Percentiles rank a stretch among this genome's conserved stretches.
Evolutionary conservation across 2,797 vertebrate species (phyloP).

Genomic region (Mormyrus proboscirostris): DNA sequence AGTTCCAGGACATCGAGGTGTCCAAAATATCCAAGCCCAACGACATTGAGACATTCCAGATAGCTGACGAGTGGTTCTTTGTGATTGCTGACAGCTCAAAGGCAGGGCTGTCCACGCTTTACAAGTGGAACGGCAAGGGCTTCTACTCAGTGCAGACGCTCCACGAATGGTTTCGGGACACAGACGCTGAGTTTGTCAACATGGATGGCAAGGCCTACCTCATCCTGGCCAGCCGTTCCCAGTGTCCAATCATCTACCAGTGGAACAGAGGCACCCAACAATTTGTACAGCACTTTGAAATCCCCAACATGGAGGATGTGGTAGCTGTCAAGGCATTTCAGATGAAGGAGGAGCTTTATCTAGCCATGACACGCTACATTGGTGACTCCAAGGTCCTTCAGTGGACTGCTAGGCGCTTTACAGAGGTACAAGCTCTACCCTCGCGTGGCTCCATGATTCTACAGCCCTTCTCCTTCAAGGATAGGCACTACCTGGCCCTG

Average conservation of each 20-base stretch:
- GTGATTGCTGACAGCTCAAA: constrained; percentile 96
- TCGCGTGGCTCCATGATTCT: constrained; percentile 91
- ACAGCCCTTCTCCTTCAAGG: constrained; percentile 84
- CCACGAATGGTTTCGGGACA: constrained; percentile 95
- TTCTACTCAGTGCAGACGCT: constrained; percentile 92
- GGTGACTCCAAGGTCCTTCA: constrained; percentile 91
- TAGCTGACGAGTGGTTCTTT: constrained; percentile 83
- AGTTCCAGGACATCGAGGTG: constrained; percentile 92
- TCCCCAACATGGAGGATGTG: constrained; percentile 84
- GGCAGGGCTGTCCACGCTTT: constrained; percentile 86
- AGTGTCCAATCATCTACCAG: constrained; percentile 83
- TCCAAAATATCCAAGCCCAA: constrained; percentile 95
- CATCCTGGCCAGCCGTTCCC: constrained; percentile 85
- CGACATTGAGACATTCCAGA: constrained; percentile 89
- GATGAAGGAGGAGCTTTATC: constrained; percentile 69
- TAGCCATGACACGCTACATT: constrained; percentile 89
- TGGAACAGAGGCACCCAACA: constrained; percentile 89
- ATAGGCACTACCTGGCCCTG: constrained; percentile 81
- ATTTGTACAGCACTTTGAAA: constrained; percentile 76
- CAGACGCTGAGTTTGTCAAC: constrained; percentile 80
- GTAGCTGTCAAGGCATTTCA: constrained; percentile 85
- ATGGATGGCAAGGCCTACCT: constrained; percentile 82
- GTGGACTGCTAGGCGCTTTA: constrained; percentile 84
- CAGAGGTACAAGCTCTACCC: constrained; percentile 85
- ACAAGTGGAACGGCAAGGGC: constrained; percentile 91